phyloP scores from a whole-genome alignment of 1,140 invertebrate species.

The Anoplolepis gracilipes region DNA sequence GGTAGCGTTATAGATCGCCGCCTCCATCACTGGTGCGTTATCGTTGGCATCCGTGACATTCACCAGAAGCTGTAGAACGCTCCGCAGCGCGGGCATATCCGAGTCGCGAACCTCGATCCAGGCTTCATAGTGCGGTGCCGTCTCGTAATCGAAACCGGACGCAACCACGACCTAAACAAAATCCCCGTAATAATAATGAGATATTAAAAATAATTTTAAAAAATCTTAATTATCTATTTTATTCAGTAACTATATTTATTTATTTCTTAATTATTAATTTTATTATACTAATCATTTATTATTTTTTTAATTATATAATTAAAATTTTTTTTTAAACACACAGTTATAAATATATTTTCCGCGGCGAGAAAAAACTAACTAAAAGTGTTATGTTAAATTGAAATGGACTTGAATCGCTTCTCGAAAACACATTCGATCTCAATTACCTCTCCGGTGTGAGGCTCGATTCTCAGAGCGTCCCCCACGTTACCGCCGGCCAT shows the following conservation, averaged over 20 bases:
- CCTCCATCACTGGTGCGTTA: constrained; percentile 94
- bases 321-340: no score
- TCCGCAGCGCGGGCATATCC: constrained; percentile 92
- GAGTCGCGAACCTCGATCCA: constrained; percentile 97
- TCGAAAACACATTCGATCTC: background rate
- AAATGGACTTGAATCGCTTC: background rate
- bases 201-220: background rate
- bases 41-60: constrained; percentile 97
- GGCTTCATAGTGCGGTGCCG: constrained; percentile 93
- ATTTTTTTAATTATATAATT: no score
- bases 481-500: constrained; percentile 97
- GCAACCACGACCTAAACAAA: constrained; percentile 88
- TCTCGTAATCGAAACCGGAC: constrained; percentile 95
- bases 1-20: constrained; percentile 92
- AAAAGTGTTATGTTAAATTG: no score
- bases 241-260: no score
- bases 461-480: constrained; percentile 93
- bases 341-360: background rate
- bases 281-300: no score
- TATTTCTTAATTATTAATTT: no score
- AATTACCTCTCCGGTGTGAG: constrained; percentile 91
- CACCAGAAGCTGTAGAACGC: constrained; percentile 91
- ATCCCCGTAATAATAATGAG: background rate
- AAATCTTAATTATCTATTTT: no score
- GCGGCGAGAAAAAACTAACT: no score